Evolutionary conservation across 2,113 vertebrate genomes (phyloP), one percentile per base, ranked within the genome.

Genomic region (Gadus chalcogrammus): DNA sequence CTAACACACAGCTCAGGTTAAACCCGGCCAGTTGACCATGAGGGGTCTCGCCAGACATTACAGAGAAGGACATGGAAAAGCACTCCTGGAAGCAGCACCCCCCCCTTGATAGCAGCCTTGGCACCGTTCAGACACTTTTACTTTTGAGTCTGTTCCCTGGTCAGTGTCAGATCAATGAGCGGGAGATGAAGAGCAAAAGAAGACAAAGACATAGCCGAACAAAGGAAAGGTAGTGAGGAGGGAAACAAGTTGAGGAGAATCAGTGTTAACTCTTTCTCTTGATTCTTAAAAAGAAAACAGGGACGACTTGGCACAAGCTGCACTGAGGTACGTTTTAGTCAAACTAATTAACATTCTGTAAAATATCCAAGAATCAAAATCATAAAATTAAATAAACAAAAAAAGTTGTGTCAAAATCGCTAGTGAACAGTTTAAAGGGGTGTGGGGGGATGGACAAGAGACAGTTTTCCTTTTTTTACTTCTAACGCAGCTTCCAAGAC

Each of bases 1-100:
- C 77, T 72, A 70, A 73, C 0, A 5, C 0, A 20, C 17, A n/a
- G 52, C 52, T 55, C 16, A 55, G 52, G 48, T 56, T 74, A 73
- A 73, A 1, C 31, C 31, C 31, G 31, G 31, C 31, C 31, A 31
- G 31, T 5, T 31, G 31, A 31, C 31, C 31, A 31, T 31, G 31
- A 31, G 31, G 31, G 76, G 28, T 28, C 82, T 71, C 8, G 56
- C 62, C 75, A 72, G 48, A 82, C 65, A 77, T 65, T 52, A 72
- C 61, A 74, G 65, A 35, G 22, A 11, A 64, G 66, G 74, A 84
- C 74, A 77, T 79, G 24, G 28, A 88, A 81, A 82, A 73, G 59
- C 78, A 81, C 73, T 80, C 75, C 73, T 4, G 0, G 5, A 16
- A 77, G 65, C 76, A 58, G 20, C 64, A 27, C n/a, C n/a, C 59